Evolutionary conservation across 2,113 vertebrate genomes (phyloP).

Genomic region (Brachionichthys hirsutus): DNA sequence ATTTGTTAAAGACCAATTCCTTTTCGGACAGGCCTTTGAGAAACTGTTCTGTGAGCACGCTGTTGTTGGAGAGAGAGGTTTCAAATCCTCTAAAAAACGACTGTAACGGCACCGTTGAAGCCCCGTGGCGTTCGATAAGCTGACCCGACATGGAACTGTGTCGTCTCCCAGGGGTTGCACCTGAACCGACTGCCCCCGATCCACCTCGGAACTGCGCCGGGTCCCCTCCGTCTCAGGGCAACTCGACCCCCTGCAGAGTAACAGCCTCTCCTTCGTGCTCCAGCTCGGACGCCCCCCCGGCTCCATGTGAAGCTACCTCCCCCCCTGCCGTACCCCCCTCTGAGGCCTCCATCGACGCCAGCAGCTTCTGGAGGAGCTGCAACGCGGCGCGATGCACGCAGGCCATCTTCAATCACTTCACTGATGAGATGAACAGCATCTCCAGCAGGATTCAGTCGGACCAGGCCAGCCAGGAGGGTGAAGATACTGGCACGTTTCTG

Average conservation of each 20-base stretch:
- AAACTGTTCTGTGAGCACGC: too few relatives aligned
- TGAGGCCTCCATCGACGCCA: not conserved
- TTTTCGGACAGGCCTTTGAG: too few relatives aligned
- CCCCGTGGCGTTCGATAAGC: not conserved
- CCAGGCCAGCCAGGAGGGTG: slow-evolving; percentile 70
- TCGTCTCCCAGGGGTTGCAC: slow-evolving; percentile 9
- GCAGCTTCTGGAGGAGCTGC: slow-evolving; percentile 72
- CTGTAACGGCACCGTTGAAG: too few relatives aligned
- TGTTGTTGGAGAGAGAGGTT: too few relatives aligned
- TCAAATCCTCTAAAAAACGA: too few relatives aligned
- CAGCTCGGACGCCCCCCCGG: not conserved
- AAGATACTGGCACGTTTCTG: slow-evolving; percentile 7
- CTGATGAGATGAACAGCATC: slow-evolving; percentile 50
- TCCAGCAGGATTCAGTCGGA: slow-evolving; percentile 59
- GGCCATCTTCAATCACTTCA: slow-evolving; percentile 64
- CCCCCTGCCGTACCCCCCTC: not conserved
- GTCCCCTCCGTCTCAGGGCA: not conserved
- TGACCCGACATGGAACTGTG: not conserved
- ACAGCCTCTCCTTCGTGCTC: not conserved
- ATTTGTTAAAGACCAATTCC: too few relatives aligned
- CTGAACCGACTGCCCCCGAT: not conserved
- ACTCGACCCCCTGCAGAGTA: fast-evolving
- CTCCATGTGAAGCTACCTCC: not conserved
- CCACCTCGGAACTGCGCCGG: not conserved
- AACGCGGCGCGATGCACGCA: slow-evolving; percentile 63